Base-by-base conservation (phyloP, 2,888 invertebrate species). In the Aphidius colemani region DNA sequence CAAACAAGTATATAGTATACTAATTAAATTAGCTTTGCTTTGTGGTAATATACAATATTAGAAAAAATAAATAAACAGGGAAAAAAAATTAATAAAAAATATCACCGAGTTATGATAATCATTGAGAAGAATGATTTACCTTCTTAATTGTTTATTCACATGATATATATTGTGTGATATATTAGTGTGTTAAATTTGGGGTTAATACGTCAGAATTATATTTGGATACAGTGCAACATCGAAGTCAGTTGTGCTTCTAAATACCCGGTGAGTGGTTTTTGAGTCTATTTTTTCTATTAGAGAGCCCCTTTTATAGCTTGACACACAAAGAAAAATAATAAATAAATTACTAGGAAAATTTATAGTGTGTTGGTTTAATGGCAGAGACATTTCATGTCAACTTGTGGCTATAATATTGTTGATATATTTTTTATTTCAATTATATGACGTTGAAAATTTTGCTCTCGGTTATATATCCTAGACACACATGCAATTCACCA, bases 251-350 rank as follows among this genome's bases (percentile, higher is more conserved):
- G 53, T 69, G 67, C 53, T 71, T 70, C 67, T 77, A 73, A 76
- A 74, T 71, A 67, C 67, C 66, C 71, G 75, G 76, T 77, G 72
- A 77, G 77, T 69, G 40, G 30, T 53, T 41, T 46, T 50, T 18
- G 13, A 13, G 13, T 18, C 13, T 18, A 2, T 18, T 18, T 18
- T 18, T 18, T 18, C 13, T 18, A 18, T n/a, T 48, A 46, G 11
- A 46, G 46, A 11, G 30, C 3, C 30, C 30, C 30, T 30, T 30
- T 30, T 30, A 30, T 30, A 30, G 30, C 30, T 30, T 30, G 30
- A 30, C 30, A 30, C 5, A 30, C 30, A 30, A 30, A 30, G 5
- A 30, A 30, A 30, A 30, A 30, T 30, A 30, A 30, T 30, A 30
- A 30, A 30, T 30, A 30, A 30, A 30, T 30, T 30, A 30, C 5